Evolutionary conservation across 30 jellyfish, hydroid and myxozoan species (phyloP).

Genomic region (Sanderia malayensis): DNA sequence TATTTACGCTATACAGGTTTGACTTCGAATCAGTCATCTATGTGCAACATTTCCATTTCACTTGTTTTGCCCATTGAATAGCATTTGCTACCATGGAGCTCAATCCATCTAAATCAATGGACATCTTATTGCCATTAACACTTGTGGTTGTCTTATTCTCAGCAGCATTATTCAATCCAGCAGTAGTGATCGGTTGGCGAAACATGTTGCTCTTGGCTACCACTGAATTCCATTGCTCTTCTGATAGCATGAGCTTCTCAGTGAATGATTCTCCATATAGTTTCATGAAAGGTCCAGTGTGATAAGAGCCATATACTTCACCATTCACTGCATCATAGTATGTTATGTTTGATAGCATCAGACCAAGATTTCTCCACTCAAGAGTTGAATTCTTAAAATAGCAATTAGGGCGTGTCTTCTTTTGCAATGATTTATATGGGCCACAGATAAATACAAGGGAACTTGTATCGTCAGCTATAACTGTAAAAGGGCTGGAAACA

Average conservation of each 20-base stretch:
- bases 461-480: not conserved
- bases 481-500: not conserved
- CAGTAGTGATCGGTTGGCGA: not conserved
- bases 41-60: not conserved
- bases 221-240: conserved; percentile 8
- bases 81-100: not conserved
- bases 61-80: not conserved
- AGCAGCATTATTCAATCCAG: not conserved
- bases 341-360: conserved; percentile 1
- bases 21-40: not conserved
- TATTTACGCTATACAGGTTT: too few species aligned
- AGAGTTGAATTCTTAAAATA: conserved; percentile 7
- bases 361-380: conserved; percentile 13
- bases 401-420: not conserved
- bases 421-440: not conserved
- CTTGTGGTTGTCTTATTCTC: not conserved
- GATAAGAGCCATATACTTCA: conserved; percentile 20
- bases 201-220: conserved; percentile 9
- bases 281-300: not conserved
- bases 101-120: not conserved
- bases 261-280: conserved; percentile 13
- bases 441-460: not conserved
- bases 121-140: not conserved
- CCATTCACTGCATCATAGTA: conserved; percentile 3
- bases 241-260: not conserved